Percentiles rank a stretch among this genome's conserved stretches.
Evolutionary conservation across 2,888 invertebrate species (phyloP).

Genomic region (Pandemis corylana): DNA sequence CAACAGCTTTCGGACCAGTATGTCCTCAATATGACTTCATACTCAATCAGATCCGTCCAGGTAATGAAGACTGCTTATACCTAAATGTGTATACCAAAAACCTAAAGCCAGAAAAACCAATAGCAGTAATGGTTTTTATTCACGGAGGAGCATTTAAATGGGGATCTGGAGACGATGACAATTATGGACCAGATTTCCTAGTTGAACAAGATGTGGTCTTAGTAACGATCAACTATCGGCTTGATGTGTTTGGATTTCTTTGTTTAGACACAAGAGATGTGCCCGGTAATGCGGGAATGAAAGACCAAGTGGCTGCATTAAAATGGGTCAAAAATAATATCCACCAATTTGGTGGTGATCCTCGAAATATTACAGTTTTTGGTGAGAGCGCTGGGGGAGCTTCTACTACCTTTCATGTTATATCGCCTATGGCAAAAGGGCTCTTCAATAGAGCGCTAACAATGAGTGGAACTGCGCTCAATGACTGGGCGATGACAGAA

Average conservation of each 20-base stretch:
- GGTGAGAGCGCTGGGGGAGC: slow-evolving; percentile 65
- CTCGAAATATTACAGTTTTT: slow-evolving; percentile 59
- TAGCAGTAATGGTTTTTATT: slow-evolving; percentile 67
- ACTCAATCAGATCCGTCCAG: slow-evolving; percentile 25
- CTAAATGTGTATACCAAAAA: slow-evolving; percentile 63
- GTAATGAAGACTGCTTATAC: slow-evolving; percentile 62
- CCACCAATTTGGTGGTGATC: slow-evolving; percentile 58
- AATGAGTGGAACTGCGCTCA: slow-evolving; percentile 60
- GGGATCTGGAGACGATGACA: slow-evolving; percentile 68
- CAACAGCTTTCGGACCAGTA: slow-evolving; percentile 35
- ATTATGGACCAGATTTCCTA: slow-evolving; percentile 83
- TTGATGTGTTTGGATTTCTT: slow-evolving; percentile 83
- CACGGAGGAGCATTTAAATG: slow-evolving; percentile 62
- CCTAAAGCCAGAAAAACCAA: slow-evolving; percentile 45
- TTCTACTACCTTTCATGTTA: slow-evolving; percentile 52
- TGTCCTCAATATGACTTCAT: slow-evolving; percentile 38
- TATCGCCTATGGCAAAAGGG: slow-evolving; percentile 65
- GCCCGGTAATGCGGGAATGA: slow-evolving; percentile 85
- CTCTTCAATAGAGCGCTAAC: slow-evolving; percentile 63
- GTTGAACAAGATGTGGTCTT: slow-evolving; percentile 80
- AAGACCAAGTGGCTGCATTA: slow-evolving; percentile 65
- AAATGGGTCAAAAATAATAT: slow-evolving; percentile 62
- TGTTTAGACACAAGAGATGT: slow-evolving; percentile 79
- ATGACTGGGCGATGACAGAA: slow-evolving; percentile 50
- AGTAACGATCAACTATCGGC: slow-evolving; percentile 84